Percentiles rank a stretch among this genome's conserved stretches.
Conservation (phyloP, 2,888 invertebrate genomes). For the Saturnia pavonia region DNA sequence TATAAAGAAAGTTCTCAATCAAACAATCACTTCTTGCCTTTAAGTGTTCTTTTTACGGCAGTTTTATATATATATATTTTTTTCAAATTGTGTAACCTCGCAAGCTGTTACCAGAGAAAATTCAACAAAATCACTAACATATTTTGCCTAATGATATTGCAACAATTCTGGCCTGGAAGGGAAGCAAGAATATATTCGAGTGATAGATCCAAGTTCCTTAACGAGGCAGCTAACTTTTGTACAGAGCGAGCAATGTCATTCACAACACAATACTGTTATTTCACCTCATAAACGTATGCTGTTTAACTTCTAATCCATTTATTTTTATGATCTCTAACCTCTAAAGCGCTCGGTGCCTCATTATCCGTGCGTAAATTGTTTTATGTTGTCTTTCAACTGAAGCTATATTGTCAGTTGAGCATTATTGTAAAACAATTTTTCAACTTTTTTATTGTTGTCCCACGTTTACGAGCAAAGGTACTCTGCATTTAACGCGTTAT, state of each 20-base stretch:
- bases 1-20: too few species aligned
- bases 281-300: slow-evolving; percentile 7
- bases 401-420: not conserved
- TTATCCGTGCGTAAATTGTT: not conserved
- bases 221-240: not conserved
- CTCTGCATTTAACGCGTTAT: not conserved
- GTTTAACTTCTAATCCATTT: slow-evolving; percentile 8
- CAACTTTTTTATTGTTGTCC: slow-evolving; percentile 11
- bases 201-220: not conserved
- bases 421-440: slow-evolving; percentile 14
- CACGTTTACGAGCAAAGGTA: not conserved
- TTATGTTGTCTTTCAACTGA: slow-evolving; percentile 2
- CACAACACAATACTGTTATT: slow-evolving; percentile 1
- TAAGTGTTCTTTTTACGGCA: too few species aligned
- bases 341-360: not conserved
- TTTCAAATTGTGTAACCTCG: too few species aligned
- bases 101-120: too few species aligned
- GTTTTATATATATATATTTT: too few species aligned
- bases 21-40: too few species aligned
- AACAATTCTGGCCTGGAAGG: not conserved
- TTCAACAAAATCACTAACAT: not conserved
- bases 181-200: not conserved
- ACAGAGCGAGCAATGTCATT: not conserved
- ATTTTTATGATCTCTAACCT: slow-evolving; percentile 1
- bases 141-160: not conserved